Conservation (phyloP, 92 coral and sea anemone genomes). For the Zoanthus solanderi region DNA sequence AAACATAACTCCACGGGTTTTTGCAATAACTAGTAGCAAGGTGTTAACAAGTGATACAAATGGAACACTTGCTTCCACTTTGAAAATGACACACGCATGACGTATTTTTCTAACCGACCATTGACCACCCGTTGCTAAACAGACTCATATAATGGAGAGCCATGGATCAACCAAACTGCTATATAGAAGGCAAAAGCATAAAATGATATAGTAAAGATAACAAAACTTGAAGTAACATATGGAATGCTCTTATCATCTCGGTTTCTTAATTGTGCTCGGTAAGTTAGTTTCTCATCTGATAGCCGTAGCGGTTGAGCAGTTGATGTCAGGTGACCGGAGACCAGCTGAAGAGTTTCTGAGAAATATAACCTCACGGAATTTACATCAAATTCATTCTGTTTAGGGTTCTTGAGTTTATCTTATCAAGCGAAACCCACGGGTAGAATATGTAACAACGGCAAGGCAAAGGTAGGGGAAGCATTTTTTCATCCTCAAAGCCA, state of each 20-base stretch:
- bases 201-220: background rate
- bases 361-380: background rate
- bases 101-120: background rate
- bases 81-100: conserved; percentile 5
- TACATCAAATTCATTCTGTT: background rate
- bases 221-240: background rate
- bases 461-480: conserved; percentile 10
- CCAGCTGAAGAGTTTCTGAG: background rate
- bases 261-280: background rate
- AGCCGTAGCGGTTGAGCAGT: background rate
- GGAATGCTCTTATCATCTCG: background rate
- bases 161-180: background rate
- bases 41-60: no score
- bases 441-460: conserved; percentile 28
- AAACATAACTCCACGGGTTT: no score
- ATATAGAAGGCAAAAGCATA: background rate
- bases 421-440: conserved; percentile 18
- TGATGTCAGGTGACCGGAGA: background rate
- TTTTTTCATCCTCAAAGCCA: background rate
- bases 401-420: conserved; percentile 1
- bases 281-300: background rate
- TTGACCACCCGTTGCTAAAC: conserved; percentile 18
- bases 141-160: background rate
- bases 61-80: background rate
- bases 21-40: no score